Base-by-base conservation (phyloP, 2,888 invertebrate genomes). In the Ectemnius continuus region DNA sequence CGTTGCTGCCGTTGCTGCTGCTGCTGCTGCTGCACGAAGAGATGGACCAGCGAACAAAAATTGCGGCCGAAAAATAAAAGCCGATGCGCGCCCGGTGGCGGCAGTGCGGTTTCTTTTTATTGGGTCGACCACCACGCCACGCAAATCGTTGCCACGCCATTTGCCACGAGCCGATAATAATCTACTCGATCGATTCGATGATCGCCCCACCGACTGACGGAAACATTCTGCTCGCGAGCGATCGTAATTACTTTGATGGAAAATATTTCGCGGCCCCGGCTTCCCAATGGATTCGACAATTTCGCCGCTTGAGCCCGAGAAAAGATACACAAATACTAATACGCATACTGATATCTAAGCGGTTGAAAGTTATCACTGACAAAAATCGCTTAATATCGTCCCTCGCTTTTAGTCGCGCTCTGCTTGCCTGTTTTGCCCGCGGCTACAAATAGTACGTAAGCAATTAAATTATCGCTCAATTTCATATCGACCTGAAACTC, bases 121-220 rank as follows among this genome's bases (percentile, higher is more conserved):
- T 45, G 69, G 52, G 16, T 26, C 63, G 57, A 69, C 28, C 60
- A 64, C 67, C 20, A 56, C 67, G 67, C 67, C 20, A 61, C 67
- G 69, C 28, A 67, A 70, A 75, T 79, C 78, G 78, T 79, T 79
- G 70, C 72, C 67, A 66, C 70, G 62, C 63, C 76, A 71, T 79
- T 79, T 77, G 69, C 65, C 70, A 20, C 64, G 59, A 59, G 23
- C 61, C 47, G 59, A 67, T 72, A 70, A 68, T 80, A 79, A 80
- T 77, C 61, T 68, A 28, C 5, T 23, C 58, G 69, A 69, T 74
- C 79, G 74, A 72, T 72, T 72, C 63, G 67, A 68, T 64, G 71
- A 79, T 77, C 74, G 70, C 61, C 28, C 60, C 56, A 59, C 60
- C 63, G 45, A 64, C 60, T 52, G 26, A 63, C 28, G 56, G 63